Evolutionary conservation across 1,140 invertebrate species (phyloP), one percentile per base, ranked within the genome.

Genomic region (Oscheius sp.): DNA sequence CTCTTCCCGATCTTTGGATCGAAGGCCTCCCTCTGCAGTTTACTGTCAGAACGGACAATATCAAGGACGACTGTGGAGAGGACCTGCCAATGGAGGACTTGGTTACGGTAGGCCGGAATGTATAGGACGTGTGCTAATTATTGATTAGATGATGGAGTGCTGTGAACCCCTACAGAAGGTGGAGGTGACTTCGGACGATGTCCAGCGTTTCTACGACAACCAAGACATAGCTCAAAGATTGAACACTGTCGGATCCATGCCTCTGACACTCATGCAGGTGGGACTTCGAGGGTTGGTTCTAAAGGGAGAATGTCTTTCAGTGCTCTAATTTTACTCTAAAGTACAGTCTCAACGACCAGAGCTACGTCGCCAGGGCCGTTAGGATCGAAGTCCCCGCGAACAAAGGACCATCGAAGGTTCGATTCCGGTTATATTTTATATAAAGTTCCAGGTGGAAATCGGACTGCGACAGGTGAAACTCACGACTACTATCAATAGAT

Each of bases 1-100:
- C 3, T 15, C 29, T 61, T 4, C 55, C 45, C 18, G 72, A 74
- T 52, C 34, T 74, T 1, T 74, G 72, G 72, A 74, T 74, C 34
- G 64, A 68, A 2, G 64, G 61, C 28, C 55, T 59, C 2, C 72
- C 72, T 2, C 46, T 28, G n/a, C 36, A 32, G 20, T 63, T 34
- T 26, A 15, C 61, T 18, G 20, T n/a, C 10, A 63, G 15, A 10
- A 34, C 35, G 10, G 69, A 64, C 18, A 32, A 35, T 4, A n/a
- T 71, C 38, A 58, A 71, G 10, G 52, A 71, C 15, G 58, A 71
- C 61, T 7, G 7, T 26, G 61, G 28, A 7, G 61, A 63, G 18
- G 32, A 63, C 20, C 29, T 63, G 32, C 32, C 61, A 1, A 29
- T 36, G 0, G 61, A 63, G 61, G 61, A 63, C 49, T 42, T 7